These are phyloP conservation scores for Latheticus oryzae DNA, from an alignment of 2,888 invertebrate species.

Conservation along the genomic window DNA sequence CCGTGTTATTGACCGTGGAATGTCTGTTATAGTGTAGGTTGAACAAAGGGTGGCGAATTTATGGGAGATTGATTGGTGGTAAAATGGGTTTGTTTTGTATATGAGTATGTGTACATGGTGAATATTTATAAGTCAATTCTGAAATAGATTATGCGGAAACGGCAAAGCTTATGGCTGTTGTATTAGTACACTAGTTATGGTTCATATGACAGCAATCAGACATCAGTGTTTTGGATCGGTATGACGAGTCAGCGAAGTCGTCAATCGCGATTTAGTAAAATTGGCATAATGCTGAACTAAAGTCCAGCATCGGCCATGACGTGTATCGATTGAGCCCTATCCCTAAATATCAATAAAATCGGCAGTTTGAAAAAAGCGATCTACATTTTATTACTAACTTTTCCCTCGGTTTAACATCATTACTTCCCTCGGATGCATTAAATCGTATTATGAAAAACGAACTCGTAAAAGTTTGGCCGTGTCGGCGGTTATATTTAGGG, in stretches of 20 bases:
- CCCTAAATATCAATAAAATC: constrained; percentile 47
- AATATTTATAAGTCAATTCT: constrained; percentile 38
- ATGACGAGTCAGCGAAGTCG: constrained; percentile 31
- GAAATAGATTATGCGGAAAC: constrained; percentile 47
- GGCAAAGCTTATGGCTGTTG: constrained; percentile 45
- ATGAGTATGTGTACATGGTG: constrained; percentile 27
- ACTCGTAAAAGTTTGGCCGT: constrained; percentile 43
- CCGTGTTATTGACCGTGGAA: constrained; percentile 35
- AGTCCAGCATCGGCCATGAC: constrained; percentile 35
- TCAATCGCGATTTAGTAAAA: constrained; percentile 24
- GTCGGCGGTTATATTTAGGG: constrained; percentile 43
- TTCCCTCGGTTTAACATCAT: constrained; percentile 42
- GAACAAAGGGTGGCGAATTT: constrained; percentile 32
- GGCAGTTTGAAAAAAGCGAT: constrained; percentile 43
- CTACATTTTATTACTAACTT: constrained; percentile 46
- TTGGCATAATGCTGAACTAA: constrained; percentile 32
- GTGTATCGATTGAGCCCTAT: constrained; percentile 44
- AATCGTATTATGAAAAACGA: constrained; percentile 44
- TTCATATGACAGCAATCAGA: constrained; percentile 35
- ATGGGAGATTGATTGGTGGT: constrained; percentile 28
- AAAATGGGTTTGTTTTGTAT: constrained; percentile 32
- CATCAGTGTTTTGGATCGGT: constrained; percentile 5
- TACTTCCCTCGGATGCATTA: constrained; percentile 40
- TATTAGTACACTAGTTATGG: no score
- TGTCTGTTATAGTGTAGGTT: constrained; percentile 29